A percentile compares a stretch with the other conserved stretches of the same genome.
Conservation (phyloP, 2,797 vertebrate species). For the Bufotes viridis region DNA sequence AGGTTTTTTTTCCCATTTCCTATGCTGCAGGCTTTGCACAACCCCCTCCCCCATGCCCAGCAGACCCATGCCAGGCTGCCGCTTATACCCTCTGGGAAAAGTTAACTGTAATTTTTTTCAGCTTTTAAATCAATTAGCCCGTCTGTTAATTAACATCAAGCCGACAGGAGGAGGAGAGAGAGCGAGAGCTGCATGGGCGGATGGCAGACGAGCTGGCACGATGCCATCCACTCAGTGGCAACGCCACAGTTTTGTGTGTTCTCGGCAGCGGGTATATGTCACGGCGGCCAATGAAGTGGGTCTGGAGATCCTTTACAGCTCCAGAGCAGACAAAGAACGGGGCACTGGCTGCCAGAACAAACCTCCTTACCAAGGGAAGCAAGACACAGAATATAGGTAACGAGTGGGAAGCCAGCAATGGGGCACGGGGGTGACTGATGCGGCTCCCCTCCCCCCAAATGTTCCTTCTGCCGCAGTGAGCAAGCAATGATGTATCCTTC, state of each 20-base stretch:
- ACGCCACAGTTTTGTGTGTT: constrained; percentile 88
- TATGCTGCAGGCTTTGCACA: constrained; percentile 71
- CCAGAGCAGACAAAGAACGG: constrained; percentile 76
- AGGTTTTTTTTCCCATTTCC: constrained; percentile 56
- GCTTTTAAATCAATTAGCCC: constrained; percentile 97
- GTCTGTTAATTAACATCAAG: constrained; percentile 98
- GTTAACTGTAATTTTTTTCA: constrained; percentile 84
- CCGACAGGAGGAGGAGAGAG: constrained; percentile 83
- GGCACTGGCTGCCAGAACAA: constrained; percentile 71
- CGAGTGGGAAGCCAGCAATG: constrained; percentile 33
- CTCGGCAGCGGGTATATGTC: constrained; percentile 87
- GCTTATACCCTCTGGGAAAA: constrained; percentile 76
- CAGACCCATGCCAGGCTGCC: constrained; percentile 78
- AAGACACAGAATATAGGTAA: constrained; percentile 28
- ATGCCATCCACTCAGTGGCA: constrained; percentile 99
- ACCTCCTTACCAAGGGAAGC: constrained; percentile 65
- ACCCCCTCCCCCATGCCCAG: constrained; percentile 71
- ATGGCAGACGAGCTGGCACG: constrained; percentile 98
- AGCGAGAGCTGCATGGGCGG: constrained; percentile 89
- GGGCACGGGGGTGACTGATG: constrained; percentile 62
- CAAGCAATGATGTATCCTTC: constrained; percentile 78
- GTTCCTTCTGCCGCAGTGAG: constrained; percentile 76
- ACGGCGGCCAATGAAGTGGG: constrained; percentile 79
- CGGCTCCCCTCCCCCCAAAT: constrained; percentile 70
- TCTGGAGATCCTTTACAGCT: constrained; percentile 81